Base-by-base conservation (phyloP, 2,888 invertebrate species). In the Noctua fimbriata region DNA sequence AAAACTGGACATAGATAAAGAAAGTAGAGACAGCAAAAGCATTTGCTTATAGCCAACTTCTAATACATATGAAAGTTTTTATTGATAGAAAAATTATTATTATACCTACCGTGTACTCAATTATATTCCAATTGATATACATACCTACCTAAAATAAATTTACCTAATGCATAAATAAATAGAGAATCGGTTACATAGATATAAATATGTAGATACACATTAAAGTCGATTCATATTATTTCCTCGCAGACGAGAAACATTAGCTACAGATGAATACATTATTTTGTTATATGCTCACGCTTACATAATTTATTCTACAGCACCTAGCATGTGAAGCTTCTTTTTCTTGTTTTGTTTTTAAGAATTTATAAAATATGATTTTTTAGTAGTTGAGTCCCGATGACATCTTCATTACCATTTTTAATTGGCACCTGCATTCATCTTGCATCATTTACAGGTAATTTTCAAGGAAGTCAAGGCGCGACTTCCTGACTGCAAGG, bases 151-250 rank as follows among this genome's bases (percentile, higher is more conserved):
- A 36, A 73, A 86, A 78, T 63, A 65, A 69, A 70, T 73, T 47
- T 78, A 28, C 18, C 18, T 82, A 70, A 84, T 83, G 70, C 73
- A 67, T 82, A 74, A 70, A 84, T 83, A 77, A 83, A 76, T 44
- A 24, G 21, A 21, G 63, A 52, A 74, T 77, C 66, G 44, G 44
- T 69, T 52, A 52, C 75, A 28, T 28, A 28, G 6, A 63, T 58
- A 81, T 72, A 75, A 78, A 83, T 84, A 84, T 79, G 78, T 78
- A 86, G 69, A 82, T 85, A 60, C 28, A 28, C n/a, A 47, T 60
- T 82, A 41, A 67, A 71, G 36, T 77, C 65, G 28, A 60, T 69
- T 78, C 77, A 74, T 86, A 85, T n/a, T n/a, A n/a, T 82, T 63
- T 76, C 58, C 36, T 74, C 65, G 65, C 72, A 73, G 32, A 55